phyloP scores from a whole-genome alignment of 2,888 invertebrate species.

The Aromia moschata region DNA sequence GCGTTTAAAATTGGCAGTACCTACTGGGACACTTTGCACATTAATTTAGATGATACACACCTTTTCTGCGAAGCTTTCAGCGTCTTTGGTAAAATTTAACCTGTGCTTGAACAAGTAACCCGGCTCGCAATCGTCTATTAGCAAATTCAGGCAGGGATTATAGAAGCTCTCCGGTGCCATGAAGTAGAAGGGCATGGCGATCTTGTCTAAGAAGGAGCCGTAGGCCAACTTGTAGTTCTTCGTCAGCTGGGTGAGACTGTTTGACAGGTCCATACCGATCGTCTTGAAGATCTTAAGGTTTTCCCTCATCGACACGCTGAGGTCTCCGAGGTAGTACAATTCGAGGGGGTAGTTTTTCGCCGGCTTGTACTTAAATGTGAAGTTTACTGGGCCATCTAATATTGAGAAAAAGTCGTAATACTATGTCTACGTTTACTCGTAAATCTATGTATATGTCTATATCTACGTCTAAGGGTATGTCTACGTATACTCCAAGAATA shows the following conservation, averaged over 20 bases:
- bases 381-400: conserved; percentile 63
- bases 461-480: too few species aligned
- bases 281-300: conserved; percentile 82
- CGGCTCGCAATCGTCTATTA: conserved; percentile 71
- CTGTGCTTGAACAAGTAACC: conserved; percentile 86
- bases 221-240: conserved; percentile 79
- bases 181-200: conserved; percentile 75
- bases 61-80: conserved; percentile 61
- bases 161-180: conserved; percentile 61
- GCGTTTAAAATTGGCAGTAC: too few species aligned
- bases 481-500: too few species aligned
- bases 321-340: conserved; percentile 90
- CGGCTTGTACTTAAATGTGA: conserved; percentile 75
- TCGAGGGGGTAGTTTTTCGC: conserved; percentile 89
- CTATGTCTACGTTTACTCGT: too few species aligned
- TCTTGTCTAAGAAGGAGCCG: conserved; percentile 83
- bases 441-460: too few species aligned
- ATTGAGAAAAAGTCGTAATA: too few species aligned
- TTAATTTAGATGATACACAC: conserved; percentile 26
- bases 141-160: conserved; percentile 71
- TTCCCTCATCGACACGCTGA: conserved; percentile 89
- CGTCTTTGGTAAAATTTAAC: conserved; percentile 70
- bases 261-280: conserved; percentile 70
- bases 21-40: neutral
- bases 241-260: conserved; percentile 72